phyloP scores from a whole-genome alignment of 2,113 vertebrate species.

The Myrmecophaga tridactyla region DNA sequence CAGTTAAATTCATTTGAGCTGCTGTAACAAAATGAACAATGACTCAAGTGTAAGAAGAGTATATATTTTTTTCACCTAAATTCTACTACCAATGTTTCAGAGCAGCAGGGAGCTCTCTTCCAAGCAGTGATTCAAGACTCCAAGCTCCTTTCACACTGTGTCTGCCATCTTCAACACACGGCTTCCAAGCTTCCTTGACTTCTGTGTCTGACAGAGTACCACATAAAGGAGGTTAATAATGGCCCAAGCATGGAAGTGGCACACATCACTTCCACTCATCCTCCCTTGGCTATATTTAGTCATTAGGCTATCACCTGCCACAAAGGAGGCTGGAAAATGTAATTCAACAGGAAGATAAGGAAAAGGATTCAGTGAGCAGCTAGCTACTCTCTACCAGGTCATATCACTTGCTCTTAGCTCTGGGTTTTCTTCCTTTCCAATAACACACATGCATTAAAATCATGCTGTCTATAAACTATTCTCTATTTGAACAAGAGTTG shows the following conservation, averaged over 20 bases:
- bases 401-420: not conserved
- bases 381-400: not conserved
- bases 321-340: not conserved
- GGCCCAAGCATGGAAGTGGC: not conserved
- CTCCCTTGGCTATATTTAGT: not conserved
- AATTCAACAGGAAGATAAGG: not conserved
- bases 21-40: not conserved
- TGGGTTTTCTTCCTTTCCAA: not conserved
- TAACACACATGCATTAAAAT: not conserved
- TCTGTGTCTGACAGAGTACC: not conserved
- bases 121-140: not conserved
- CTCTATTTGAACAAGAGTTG: not conserved
- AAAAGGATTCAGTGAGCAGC: not conserved
- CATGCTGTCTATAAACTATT: not conserved
- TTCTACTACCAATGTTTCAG: not conserved
- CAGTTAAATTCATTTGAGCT: not conserved
- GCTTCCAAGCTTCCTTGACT: not conserved
- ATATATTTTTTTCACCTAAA: not conserved
- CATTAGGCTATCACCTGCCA: not conserved
- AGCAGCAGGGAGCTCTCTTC: not conserved
- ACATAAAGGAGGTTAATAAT: not conserved
- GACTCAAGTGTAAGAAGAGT: not conserved
- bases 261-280: not conserved
- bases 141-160: not conserved
- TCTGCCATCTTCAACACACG: not conserved